Conservation (phyloP, 2,888 invertebrate genomes). For the Xanthorhoe designata region DNA sequence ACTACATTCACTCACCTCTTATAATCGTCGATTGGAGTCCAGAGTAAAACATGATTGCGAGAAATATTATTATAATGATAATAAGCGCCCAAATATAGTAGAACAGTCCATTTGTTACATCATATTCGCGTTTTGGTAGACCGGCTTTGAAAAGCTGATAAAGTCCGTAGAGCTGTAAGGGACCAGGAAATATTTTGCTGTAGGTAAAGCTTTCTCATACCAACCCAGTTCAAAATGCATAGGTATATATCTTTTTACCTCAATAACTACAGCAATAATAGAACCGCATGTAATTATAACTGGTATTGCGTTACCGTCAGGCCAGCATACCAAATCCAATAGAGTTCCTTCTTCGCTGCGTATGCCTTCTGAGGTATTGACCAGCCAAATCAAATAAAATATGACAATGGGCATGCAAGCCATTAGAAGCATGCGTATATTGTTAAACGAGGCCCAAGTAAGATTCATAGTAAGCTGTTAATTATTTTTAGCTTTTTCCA, state of each 20-base stretch:
- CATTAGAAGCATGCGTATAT: slow-evolving; percentile 76
- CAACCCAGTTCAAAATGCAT: background rate
- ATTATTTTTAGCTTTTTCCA: background rate
- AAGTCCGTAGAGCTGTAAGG: slow-evolving; percentile 70
- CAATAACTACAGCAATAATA: slow-evolving; percentile 74
- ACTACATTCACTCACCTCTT: slow-evolving; percentile 72
- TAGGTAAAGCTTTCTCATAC: background rate
- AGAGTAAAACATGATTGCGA: slow-evolving; percentile 79
- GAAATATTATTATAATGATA: slow-evolving; percentile 75
- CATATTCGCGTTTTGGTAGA: slow-evolving; percentile 69
- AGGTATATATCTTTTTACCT: slow-evolving; percentile 57
- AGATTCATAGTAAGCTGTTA: slow-evolving; percentile 58
- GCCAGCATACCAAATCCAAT: slow-evolving; percentile 79
- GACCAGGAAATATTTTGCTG: background rate
- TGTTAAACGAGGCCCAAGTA: slow-evolving; percentile 80
- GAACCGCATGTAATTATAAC: slow-evolving; percentile 76
- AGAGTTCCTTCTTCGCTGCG: slow-evolving; percentile 78
- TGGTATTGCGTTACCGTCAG: slow-evolving; percentile 80
- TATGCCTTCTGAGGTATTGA: slow-evolving; percentile 78
- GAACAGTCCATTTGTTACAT: slow-evolving; percentile 77
- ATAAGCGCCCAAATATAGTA: slow-evolving; percentile 79
- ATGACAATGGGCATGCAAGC: slow-evolving; percentile 79
- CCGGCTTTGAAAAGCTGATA: slow-evolving; percentile 79
- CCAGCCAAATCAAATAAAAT: slow-evolving; percentile 78
- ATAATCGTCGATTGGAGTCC: slow-evolving; percentile 79